Percentiles rank a stretch among this genome's conserved stretches.
Conservation (phyloP, 2,888 invertebrate genomes). For the Caenorhabditis sp. region DNA sequence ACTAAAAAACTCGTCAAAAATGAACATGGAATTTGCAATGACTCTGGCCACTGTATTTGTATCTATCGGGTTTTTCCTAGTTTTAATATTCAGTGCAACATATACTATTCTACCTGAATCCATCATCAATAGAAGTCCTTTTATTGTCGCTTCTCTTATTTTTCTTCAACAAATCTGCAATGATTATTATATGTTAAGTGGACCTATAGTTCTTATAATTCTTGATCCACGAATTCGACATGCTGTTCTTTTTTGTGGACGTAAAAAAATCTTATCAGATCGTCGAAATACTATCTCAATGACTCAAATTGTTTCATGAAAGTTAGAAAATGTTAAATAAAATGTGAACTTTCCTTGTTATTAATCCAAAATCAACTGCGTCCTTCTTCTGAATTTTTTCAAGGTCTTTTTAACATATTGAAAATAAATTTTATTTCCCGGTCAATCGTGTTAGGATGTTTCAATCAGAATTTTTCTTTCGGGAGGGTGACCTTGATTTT, state of each 20-base stretch:
- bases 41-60: background rate
- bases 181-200: slow-evolving; percentile 3
- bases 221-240: background rate
- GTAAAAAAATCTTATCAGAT: background rate
- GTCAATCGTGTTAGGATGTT: no score
- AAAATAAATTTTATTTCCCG: no score
- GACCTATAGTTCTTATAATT: background rate
- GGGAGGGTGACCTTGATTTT: no score
- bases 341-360: no score
- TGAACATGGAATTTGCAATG: background rate
- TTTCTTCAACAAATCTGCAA: background rate
- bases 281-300: background rate
- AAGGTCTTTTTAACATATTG: no score
- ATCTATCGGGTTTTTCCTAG: background rate
- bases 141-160: background rate
- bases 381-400: no score
- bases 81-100: background rate
- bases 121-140: background rate
- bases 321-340: no score
- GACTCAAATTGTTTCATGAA: background rate
- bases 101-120: background rate
- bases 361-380: no score
- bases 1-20: background rate
- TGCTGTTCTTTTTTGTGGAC: background rate
- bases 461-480: no score